phyloP scores from a whole-genome alignment of 2,113 vertebrate species.

The Anas platyrhynchos region DNA sequence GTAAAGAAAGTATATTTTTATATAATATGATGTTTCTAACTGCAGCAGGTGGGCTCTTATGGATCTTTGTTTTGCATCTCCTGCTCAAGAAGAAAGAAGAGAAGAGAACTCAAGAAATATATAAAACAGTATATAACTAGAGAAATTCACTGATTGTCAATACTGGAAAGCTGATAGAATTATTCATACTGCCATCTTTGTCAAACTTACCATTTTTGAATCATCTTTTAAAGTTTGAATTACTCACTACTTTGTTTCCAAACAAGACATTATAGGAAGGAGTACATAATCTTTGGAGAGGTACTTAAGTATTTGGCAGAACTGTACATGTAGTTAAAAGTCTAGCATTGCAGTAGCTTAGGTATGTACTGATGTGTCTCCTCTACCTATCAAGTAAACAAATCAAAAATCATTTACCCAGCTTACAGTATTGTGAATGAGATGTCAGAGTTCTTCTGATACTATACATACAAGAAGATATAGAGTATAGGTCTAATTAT shows the following conservation, averaged over 20 bases:
- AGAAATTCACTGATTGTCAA: not conserved
- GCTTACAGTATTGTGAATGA: not conserved
- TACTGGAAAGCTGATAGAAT: not conserved
- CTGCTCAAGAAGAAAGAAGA: slow-evolving; percentile 67
- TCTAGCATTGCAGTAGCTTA: not conserved
- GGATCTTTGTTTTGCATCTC: slow-evolving; percentile 55
- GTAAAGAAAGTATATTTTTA: slow-evolving; percentile 25
- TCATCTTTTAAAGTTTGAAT: not conserved
- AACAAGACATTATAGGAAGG: not conserved
- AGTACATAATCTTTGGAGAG: not conserved
- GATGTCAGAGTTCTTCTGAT: not conserved
- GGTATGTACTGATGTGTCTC: not conserved
- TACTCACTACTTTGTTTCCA: not conserved
- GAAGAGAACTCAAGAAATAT: slow-evolving; percentile 60
- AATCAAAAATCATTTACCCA: not conserved
- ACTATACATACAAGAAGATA: not conserved
- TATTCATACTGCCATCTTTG: not conserved
- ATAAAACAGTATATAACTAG: not conserved
- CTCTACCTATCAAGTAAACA: not conserved
- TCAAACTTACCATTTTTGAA: not conserved
- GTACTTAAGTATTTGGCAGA: not conserved
- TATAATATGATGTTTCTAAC: slow-evolving; percentile 51
- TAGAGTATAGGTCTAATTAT: not conserved
- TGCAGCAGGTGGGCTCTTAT: slow-evolving; percentile 12
- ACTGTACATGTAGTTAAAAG: not conserved